These are phyloP conservation scores for Drosophila sp. DNA, from an alignment of 1,140 invertebrate genomes.

Conservation along the genomic window DNA sequence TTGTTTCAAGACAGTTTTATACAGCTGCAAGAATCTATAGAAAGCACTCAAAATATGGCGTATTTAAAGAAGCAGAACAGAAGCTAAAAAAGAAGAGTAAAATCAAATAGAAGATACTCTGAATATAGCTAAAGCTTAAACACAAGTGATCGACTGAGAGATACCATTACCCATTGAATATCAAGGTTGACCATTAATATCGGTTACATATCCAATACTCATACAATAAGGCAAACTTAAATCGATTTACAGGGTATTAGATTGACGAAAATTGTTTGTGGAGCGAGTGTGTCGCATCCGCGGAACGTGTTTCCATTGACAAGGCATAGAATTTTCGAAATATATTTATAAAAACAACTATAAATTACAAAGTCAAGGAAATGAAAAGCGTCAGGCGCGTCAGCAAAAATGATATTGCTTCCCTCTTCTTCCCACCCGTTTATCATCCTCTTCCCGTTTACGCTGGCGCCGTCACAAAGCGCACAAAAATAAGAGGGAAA, in stretches of 20 bases:
- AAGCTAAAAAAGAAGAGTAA: neutral
- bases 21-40: slow-evolving; percentile 29
- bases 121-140: too few relatives aligned
- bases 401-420: slow-evolving; percentile 47
- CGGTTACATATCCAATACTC: too few relatives aligned
- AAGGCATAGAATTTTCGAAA: slow-evolving; percentile 19
- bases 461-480: slow-evolving; percentile 17
- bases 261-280: slow-evolving; percentile 35
- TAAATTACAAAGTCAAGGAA: slow-evolving; percentile 78
- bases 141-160: too few relatives aligned
- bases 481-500: slow-evolving; percentile 16
- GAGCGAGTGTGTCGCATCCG: slow-evolving; percentile 65
- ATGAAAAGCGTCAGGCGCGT: slow-evolving; percentile 67
- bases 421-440: neutral
- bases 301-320: slow-evolving; percentile 51
- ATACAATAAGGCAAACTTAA: too few relatives aligned
- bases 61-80: neutral
- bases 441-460: neutral
- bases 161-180: too few relatives aligned
- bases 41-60: slow-evolving; percentile 7
- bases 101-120: neutral
- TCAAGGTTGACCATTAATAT: neutral
- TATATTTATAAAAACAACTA: slow-evolving; percentile 71
- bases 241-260: neutral
- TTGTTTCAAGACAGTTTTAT: slow-evolving; percentile 34